A percentile compares a stretch with the other conserved stretches of the same genome.
Conservation (phyloP, 2,113 vertebrate species). For the Marmota monax region DNA sequence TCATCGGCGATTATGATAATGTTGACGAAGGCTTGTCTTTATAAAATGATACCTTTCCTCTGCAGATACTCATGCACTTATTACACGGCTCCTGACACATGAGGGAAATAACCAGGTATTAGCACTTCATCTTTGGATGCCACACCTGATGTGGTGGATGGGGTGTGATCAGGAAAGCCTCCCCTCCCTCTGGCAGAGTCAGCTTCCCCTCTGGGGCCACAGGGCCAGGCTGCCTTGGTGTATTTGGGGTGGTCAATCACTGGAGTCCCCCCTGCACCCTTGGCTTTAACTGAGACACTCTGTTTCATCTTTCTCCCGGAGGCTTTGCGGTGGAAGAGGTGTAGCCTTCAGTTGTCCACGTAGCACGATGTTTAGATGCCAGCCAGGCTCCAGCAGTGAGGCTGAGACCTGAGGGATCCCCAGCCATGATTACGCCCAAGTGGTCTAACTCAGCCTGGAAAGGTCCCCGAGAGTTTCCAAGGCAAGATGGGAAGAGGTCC, state of each 20-base stretch:
- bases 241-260: not conserved
- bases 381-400: not conserved
- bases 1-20: conserved; percentile 61
- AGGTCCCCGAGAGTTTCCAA: not conserved
- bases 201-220: not conserved
- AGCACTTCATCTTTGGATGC: conserved; percentile 27
- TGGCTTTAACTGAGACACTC: not conserved
- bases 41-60: conserved; percentile 64
- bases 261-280: not conserved
- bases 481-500: not conserved
- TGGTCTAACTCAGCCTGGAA: not conserved
- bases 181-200: not conserved
- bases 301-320: not conserved
- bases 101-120: conserved; percentile 32
- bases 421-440: not conserved
- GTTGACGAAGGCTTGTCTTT: conserved; percentile 51
- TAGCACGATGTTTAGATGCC: not conserved
- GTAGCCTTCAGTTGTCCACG: not conserved
- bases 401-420: not conserved
- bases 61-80: conserved; percentile 4
- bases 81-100: conserved; percentile 29
- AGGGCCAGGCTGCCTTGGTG: not conserved
- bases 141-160: not conserved
- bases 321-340: not conserved
- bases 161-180: not conserved